Evolutionary conservation across 2,113 vertebrate species (phyloP), one percentile per base, ranked within the genome.

Genomic region (Microcebus jonahi): DNA sequence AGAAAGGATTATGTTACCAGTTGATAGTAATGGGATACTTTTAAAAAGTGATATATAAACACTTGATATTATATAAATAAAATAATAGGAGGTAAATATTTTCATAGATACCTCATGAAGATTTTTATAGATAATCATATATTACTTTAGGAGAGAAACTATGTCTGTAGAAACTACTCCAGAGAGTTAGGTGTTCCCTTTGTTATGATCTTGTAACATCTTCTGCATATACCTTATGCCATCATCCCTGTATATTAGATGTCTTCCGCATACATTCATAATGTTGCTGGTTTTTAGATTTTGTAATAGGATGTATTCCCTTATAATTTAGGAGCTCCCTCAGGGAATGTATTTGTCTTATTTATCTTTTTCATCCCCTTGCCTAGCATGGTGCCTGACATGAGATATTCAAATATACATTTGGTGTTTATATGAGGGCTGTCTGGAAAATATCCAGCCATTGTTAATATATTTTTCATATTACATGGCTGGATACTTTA

Each of bases 141-240:
- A 42, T 90, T 55, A 36, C 88, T 70, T 84, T 80, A 39, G 23
- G 57, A 90, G 90, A 77, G 57, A 90, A 93, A 77, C 63, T 71
- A 21, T 14, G 70, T 50, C 12, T 70, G 0, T 57, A 65, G 80
- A 61, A 84, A 73, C n/a, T 83, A 50, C 8, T 36, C 14, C 57
- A 57, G 23, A 21, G 76, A 39, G 15, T 63, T 31, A 67, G n/a
- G 34, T 79, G 5, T 20, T 31, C 79, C 55, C 70, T 91, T 89
- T 67, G 39, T n/a, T 87, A 0, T 25, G 36, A 6, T 80, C 57
- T 70, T 45, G 12, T 57, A 79, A 55, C 50, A 53, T 73, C 48
- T 65, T 90, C 76, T 96, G 77, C 10, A 15, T 93, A 21, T 42
- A 27, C 21, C 34, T 88, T 34, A 31, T 68, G 10, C 45, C 48